A percentile compares a stretch with the other conserved stretches of the same genome.
These are phyloP conservation scores for Drosophila busckii DNA, from an alignment of 1,140 invertebrate species.

Conservation along the genomic window DNA sequence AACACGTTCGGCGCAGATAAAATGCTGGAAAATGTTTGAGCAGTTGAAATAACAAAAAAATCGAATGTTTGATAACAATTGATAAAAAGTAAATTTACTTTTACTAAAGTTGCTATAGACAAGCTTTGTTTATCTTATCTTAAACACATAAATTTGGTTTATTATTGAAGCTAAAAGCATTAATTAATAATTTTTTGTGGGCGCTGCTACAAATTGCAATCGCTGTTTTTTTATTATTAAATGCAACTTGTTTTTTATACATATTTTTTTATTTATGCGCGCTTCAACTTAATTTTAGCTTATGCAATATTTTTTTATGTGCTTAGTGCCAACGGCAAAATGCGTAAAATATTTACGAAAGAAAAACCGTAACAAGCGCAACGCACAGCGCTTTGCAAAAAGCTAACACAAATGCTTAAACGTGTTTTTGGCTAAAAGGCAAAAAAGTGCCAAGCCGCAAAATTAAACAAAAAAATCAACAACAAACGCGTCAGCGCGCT, in stretches of 20 bases:
- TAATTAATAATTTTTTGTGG: no score
- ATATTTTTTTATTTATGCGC: constrained; percentile 22
- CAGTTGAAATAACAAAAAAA: neutral
- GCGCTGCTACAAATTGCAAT: no score
- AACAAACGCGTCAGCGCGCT: constrained; percentile 12
- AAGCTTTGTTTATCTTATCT: no score
- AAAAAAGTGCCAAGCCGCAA: constrained; percentile 20
- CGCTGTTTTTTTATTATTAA: constrained; percentile 15
- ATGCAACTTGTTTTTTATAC: constrained; percentile 6
- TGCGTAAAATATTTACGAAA: constrained; percentile 32
- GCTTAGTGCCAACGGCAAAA: constrained; percentile 3
- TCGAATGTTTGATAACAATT: neutral
- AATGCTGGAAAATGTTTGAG: constrained; percentile 9
- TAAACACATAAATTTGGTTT: no score
- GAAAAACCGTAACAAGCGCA: constrained; percentile 35
- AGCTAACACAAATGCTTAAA: constrained; percentile 16
- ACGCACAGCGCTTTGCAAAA: constrained; percentile 11
- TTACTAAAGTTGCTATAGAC: no score
- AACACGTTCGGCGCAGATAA: constrained; percentile 36
- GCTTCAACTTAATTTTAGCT: constrained; percentile 29
- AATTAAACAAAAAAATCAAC: neutral
- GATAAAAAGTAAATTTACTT: no score
- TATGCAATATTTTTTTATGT: constrained; percentile 43
- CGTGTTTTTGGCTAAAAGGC: constrained; percentile 18
- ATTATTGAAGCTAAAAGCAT: no score